Conservation (phyloP, 2,113 vertebrate species). For the Tonatia bakeri region DNA sequence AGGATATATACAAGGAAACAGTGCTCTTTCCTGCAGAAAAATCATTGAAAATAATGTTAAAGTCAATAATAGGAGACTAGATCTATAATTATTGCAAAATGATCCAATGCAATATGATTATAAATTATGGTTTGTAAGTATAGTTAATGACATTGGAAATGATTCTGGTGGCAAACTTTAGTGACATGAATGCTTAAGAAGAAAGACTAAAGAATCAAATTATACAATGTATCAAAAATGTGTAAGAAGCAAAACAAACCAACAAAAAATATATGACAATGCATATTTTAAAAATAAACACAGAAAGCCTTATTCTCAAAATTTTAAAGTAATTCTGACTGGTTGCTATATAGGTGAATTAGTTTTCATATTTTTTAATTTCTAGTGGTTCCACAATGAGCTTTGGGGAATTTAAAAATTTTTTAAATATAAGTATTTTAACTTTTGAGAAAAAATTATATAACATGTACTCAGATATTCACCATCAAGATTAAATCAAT, state of each 20-base stretch:
- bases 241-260: not conserved
- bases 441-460: not conserved
- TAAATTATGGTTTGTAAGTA: not conserved
- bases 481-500: not conserved
- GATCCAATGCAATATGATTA: not conserved
- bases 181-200: not conserved
- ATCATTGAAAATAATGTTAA: not conserved
- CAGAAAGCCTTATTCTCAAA: not conserved
- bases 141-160: not conserved
- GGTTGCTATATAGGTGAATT: not conserved
- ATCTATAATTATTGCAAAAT: not conserved
- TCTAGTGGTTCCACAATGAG: not conserved
- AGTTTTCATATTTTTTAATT: not conserved
- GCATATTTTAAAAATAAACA: not conserved
- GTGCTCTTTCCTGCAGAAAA: not conserved
- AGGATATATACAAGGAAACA: not conserved
- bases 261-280: not conserved
- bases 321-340: not conserved
- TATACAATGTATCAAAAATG: not conserved
- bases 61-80: not conserved
- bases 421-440: not conserved
- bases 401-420: not conserved
- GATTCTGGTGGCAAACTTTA: not conserved
- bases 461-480: not conserved
- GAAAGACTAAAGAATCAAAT: not conserved